Percentiles rank a stretch among this genome's conserved stretches.
Conservation (phyloP, 2,113 vertebrate genomes). For the Centropus unirufus region DNA sequence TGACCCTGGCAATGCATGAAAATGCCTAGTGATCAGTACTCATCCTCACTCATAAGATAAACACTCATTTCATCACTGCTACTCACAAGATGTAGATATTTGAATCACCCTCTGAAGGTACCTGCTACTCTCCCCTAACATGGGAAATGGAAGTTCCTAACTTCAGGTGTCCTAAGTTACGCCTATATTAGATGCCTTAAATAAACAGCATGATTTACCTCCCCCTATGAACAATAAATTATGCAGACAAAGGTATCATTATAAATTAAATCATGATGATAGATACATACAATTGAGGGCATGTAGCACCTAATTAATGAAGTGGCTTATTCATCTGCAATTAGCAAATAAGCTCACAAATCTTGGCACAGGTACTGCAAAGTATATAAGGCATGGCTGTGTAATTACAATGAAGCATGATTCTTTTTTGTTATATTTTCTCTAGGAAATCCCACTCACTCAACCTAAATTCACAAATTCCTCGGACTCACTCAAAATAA, state of each 20-base stretch:
- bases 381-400: background rate
- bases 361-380: constrained; percentile 14
- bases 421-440: background rate
- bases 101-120: background rate
- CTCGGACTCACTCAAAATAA: constrained; percentile 16
- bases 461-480: background rate
- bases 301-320: constrained; percentile 63
- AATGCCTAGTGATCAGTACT: background rate
- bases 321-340: constrained; percentile 48
- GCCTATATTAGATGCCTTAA: constrained; percentile 10
- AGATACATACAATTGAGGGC: constrained; percentile 38
- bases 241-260: background rate
- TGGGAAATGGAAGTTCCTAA: background rate
- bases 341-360: constrained; percentile 57
- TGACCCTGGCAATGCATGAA: background rate
- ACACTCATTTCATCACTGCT: background rate
- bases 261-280: constrained; percentile 55
- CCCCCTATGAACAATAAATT: background rate
- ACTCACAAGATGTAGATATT: background rate
- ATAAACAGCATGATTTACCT: background rate
- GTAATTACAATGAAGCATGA: background rate
- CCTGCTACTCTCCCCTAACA: background rate
- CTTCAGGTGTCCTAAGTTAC: constrained; percentile 3
- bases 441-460: background rate
- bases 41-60: background rate